Conservation (phyloP, 2,888 invertebrate species). For the Nineta flava region DNA sequence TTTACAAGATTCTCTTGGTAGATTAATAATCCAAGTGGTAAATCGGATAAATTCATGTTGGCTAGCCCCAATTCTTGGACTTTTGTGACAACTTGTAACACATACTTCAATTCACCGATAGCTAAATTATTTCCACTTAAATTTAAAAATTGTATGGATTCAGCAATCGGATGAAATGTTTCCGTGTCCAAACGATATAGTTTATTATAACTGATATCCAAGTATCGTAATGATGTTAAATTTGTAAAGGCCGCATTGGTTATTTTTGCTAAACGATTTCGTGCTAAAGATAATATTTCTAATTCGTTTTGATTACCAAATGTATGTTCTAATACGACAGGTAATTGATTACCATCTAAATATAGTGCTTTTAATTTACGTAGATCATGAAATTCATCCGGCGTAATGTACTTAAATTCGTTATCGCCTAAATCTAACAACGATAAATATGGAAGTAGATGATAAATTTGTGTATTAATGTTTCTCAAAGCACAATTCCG, state of each 20-base stretch:
- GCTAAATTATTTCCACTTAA: constrained; percentile 53
- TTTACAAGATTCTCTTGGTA: constrained; percentile 42
- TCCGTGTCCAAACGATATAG: constrained; percentile 47
- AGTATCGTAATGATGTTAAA: constrained; percentile 45
- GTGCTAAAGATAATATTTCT: constrained; percentile 41
- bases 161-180: constrained; percentile 41
- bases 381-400: constrained; percentile 55
- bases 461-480: constrained; percentile 65
- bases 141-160: constrained; percentile 44
- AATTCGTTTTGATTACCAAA: constrained; percentile 42
- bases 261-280: constrained; percentile 58
- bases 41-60: constrained; percentile 36
- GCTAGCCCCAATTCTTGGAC: constrained; percentile 41
- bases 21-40: constrained; percentile 40
- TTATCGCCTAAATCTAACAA: constrained; percentile 65
- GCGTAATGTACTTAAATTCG: constrained; percentile 54
- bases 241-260: constrained; percentile 59
- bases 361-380: constrained; percentile 44
- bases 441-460: constrained; percentile 52
- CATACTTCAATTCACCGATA: constrained; percentile 35
- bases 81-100: constrained; percentile 39
- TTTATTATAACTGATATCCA: constrained; percentile 65
- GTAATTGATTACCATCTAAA: constrained; percentile 62
- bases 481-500: constrained; percentile 53
- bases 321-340: constrained; percentile 56